Conservation (phyloP, 2,113 vertebrate genomes). For the Mungos mungo region DNA sequence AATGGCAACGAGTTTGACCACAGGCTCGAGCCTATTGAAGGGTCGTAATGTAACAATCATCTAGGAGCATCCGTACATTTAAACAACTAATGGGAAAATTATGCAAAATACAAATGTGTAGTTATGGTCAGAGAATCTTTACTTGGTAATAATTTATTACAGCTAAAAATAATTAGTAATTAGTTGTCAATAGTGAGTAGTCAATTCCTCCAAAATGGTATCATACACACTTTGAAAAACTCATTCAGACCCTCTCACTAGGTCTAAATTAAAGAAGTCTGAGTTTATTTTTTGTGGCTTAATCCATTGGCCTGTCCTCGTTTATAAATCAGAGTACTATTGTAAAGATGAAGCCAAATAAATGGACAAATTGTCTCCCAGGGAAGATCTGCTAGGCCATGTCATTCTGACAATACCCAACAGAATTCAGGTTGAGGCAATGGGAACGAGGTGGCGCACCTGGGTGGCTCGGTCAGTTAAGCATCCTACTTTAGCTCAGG, state of each 20-base stretch:
- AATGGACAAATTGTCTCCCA: not conserved
- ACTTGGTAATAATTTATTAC: constrained; percentile 27
- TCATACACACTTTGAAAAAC: constrained; percentile 7
- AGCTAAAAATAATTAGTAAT: constrained; percentile 36
- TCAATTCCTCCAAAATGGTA: constrained; percentile 5
- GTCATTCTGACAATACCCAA: not conserved
- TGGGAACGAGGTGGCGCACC: not conserved
- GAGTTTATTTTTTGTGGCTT: constrained; percentile 52
- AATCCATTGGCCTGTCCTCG: not conserved
- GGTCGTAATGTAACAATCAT: not conserved
- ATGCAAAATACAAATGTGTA: constrained; percentile 8
- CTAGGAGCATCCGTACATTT: not conserved
- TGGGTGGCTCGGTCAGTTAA: too few species aligned
- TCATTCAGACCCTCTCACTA: not conserved
- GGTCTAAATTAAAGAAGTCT: constrained; percentile 28
- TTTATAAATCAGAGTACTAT: constrained; percentile 23
- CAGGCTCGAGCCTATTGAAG: not conserved
- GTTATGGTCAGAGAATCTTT: constrained; percentile 39
- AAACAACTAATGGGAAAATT: constrained; percentile 52
- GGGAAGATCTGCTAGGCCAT: not conserved
- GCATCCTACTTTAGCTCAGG: too few species aligned
- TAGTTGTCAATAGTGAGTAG: not conserved
- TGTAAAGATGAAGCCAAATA: not conserved
- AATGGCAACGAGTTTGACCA: constrained; percentile 18
- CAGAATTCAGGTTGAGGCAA: not conserved